Evolutionary conservation across 2,888 invertebrate genomes (phyloP).

Genomic region (Branchellion lobata): DNA sequence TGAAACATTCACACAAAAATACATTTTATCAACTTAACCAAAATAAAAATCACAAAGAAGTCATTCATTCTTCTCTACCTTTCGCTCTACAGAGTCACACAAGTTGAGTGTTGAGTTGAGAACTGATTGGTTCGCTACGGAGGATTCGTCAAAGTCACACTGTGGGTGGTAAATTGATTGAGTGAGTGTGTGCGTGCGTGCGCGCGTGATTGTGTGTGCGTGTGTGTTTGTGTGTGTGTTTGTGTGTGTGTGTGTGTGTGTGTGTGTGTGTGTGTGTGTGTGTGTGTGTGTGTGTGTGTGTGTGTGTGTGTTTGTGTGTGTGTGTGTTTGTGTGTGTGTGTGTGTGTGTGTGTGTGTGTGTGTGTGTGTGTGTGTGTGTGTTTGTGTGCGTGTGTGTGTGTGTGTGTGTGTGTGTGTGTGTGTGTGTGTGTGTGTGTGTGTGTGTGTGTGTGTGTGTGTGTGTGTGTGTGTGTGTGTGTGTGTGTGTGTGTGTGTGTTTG

Average conservation of each 20-base stretch:
- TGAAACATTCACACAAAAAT: too few relatives aligned
- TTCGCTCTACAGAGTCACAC: not conserved
- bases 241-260: not conserved
- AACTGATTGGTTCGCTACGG: slow-evolving; percentile 13
- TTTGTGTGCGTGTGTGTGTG: not conserved
- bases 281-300: slow-evolving; percentile 23
- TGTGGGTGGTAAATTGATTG: not conserved
- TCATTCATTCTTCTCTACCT: too few relatives aligned
- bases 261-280: slow-evolving; percentile 23
- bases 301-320: slow-evolving; percentile 14
- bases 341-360: slow-evolving; percentile 17
- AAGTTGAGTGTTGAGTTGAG: slow-evolving; percentile 4
- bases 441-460: slow-evolving; percentile 4
- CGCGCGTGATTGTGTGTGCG: too few relatives aligned
- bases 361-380: slow-evolving; percentile 5
- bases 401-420: slow-evolving; percentile 6
- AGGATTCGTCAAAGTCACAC: not conserved
- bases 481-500: slow-evolving; percentile 24
- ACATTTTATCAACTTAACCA: too few relatives aligned
- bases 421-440: slow-evolving; percentile 21
- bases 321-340: slow-evolving; percentile 17
- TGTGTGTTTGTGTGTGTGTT: not conserved
- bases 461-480: slow-evolving; percentile 1
- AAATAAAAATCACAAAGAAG: too few relatives aligned
- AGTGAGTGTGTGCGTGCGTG: not conserved